Evolutionary conservation across 2,113 vertebrate species (phyloP), one percentile per base, ranked within the genome.

Genomic region (Agapornis roseicollis): DNA sequence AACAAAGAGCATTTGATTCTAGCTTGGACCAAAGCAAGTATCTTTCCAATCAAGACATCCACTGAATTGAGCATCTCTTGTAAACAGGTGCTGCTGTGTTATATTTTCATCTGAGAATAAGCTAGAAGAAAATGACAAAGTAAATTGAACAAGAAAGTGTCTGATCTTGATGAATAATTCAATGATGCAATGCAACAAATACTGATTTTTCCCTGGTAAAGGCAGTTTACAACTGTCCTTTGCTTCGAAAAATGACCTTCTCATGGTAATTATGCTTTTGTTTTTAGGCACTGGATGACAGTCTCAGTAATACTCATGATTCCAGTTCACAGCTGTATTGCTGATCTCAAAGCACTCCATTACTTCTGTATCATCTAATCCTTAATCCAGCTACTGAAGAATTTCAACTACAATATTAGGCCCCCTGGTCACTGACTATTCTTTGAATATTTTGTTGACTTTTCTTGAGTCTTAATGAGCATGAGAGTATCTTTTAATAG

Each of bases 101-200:
- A 96, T 90, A 96, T 96, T 97, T 97, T 94, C 96, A 96, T 91
- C 85, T 96, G 96, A 92, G 92, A 97, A 96, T 96, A 97, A 96
- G 85, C 94, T 94, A 88, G 90, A 95, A 95, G 96, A 96, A 96
- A 97, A 97, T 96, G 90, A 97, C 96, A 95, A 97, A 97, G 92
- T 96, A 96, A 97, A 97, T 91, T 97, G 97, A 96, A 97, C 96
- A 96, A 97, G 97, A 95, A 96, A 95, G 93, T 95, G 90, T 89
- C 95, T 94, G 96, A 81, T 95, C 90, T 95, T 88, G 93, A 97
- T 97, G 97, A 97, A 97, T 97, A 97, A 97, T 97, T 97, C 96
- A 97, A 90, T 79, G 90, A 94, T 93, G 87, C 89, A 94, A 96
- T 78, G 87, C 93, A 96, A 96, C 95, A 97, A 97, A 97, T 80